A percentile compares a stretch with the other conserved stretches of the same genome.
phyloP scores from a whole-genome alignment of 2,888 invertebrate genomes.

The Harpagoxenus sublaevis region DNA sequence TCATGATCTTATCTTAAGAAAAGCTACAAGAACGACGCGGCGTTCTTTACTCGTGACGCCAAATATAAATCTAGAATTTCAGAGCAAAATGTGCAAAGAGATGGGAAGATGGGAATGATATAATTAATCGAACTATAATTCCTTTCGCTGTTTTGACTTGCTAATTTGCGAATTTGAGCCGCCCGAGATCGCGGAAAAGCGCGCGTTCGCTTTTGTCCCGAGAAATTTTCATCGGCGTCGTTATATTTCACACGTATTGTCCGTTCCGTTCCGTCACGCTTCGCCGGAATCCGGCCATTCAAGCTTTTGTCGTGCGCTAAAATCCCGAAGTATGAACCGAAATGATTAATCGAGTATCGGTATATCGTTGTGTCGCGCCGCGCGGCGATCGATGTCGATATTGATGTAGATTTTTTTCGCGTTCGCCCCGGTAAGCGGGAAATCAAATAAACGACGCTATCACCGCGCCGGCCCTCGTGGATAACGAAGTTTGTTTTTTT shows the following conservation, averaged over 20 bases:
- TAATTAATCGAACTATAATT: conserved; percentile 63
- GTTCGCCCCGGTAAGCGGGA: conserved; percentile 63
- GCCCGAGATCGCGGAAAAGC: conserved; percentile 56
- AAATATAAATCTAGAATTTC: conserved; percentile 32
- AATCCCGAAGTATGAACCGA: conserved; percentile 73
- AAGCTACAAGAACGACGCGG: neutral
- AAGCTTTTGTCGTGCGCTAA: conserved; percentile 75
- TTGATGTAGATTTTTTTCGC: conserved; percentile 75
- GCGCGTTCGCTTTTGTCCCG: conserved; percentile 71
- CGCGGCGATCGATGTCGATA: conserved; percentile 70
- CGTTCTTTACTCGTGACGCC: conserved; percentile 20
- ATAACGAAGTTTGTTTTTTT: conserved; percentile 55
- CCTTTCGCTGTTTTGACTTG: conserved; percentile 66
- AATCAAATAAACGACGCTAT: conserved; percentile 57
- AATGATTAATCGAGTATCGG: conserved; percentile 78
- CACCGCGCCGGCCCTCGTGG: conserved; percentile 39
- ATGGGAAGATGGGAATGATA: conserved; percentile 28
- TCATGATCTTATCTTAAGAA: conserved; percentile 1
- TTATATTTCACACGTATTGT: conserved; percentile 72
- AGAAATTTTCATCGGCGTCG: conserved; percentile 74
- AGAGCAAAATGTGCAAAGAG: neutral
- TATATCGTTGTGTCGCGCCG: conserved; percentile 61
- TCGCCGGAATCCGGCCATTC: conserved; percentile 74
- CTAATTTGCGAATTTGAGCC: conserved; percentile 70
- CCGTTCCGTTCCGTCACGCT: conserved; percentile 70